Percentiles rank a stretch among this genome's conserved stretches.
Evolutionary conservation across 35 echinoderm and acorn worm species (phyloP).

Genomic region (Ophioderma brevispina): DNA sequence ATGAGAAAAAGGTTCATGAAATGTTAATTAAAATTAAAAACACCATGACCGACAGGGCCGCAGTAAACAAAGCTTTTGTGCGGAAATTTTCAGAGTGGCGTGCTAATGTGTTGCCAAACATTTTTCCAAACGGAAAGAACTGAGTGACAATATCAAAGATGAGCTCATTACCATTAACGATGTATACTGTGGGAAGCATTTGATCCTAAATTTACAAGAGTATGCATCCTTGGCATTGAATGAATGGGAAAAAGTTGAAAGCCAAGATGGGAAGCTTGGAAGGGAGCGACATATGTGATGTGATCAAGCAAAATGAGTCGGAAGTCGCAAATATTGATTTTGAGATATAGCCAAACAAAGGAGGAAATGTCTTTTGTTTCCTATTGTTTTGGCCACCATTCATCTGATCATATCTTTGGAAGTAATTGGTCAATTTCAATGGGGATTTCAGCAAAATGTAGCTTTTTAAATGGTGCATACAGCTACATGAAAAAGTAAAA

Average conservation of each 20-base stretch:
- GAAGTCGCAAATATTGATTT: too few species aligned
- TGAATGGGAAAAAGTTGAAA: constrained; percentile 71
- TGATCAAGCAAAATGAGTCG: too few species aligned
- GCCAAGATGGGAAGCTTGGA: constrained; percentile 42
- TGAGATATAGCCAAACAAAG: too few species aligned
- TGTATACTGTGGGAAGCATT: constrained; percentile 64
- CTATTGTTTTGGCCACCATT: too few species aligned
- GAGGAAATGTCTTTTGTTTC: too few species aligned
- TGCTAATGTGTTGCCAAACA: constrained; percentile 40
- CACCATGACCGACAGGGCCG: constrained; percentile 52
- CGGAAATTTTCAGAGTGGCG: constrained; percentile 51
- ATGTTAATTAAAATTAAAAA: constrained; percentile 48
- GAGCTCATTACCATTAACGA: constrained; percentile 47
- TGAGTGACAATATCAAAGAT: not conserved
- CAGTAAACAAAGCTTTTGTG: constrained; percentile 57
- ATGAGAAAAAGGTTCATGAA: constrained; percentile 41
- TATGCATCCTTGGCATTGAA: constrained; percentile 47
- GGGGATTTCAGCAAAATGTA: too few species aligned
- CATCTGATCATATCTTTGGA: too few species aligned
- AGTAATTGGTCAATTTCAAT: too few species aligned
- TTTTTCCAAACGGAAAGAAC: constrained; percentile 35
- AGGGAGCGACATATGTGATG: constrained; percentile 4
- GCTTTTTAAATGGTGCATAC: too few species aligned
- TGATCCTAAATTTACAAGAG: constrained; percentile 63
- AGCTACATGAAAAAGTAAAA: too few species aligned